Percentiles rank a stretch among this genome's conserved stretches.
Evolutionary conservation across 1,140 invertebrate species (phyloP).

Genomic region (Cotesia chilonis): DNA sequence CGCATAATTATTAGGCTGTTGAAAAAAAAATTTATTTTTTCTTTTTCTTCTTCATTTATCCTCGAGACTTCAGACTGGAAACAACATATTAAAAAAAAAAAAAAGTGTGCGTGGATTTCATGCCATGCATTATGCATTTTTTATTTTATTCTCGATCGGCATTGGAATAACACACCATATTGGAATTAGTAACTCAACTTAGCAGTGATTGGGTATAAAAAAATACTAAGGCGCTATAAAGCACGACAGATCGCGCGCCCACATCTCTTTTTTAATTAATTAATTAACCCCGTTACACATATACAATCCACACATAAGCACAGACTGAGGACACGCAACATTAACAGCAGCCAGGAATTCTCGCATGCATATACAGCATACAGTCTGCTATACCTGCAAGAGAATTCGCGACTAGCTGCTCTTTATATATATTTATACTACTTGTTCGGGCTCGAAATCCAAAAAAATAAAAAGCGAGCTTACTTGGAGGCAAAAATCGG

Average conservation of each 20-base stretch:
- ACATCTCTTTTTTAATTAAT: slow-evolving; percentile 33
- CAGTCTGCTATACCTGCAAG: slow-evolving; percentile 14
- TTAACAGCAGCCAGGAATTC: slow-evolving; percentile 17
- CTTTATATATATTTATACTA: neutral
- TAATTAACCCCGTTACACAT: slow-evolving; percentile 32
- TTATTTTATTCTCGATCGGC: too few species aligned
- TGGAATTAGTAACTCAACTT: neutral
- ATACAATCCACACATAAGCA: neutral
- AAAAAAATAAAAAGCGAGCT: slow-evolving; percentile 18
- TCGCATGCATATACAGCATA: neutral
- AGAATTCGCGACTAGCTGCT: neutral
- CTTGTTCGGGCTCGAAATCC: neutral
- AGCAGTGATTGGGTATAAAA: neutral
- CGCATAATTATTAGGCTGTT: too few species aligned
- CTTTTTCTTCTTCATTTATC: too few species aligned
- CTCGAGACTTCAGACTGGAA: too few species aligned
- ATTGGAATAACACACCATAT: too few species aligned
- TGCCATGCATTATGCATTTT: too few species aligned
- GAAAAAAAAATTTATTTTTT: too few species aligned
- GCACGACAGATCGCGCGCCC: slow-evolving; percentile 12
- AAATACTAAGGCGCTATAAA: slow-evolving; percentile 10
- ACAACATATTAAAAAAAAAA: too few species aligned
- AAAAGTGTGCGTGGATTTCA: too few species aligned
- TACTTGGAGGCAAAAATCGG: neutral
- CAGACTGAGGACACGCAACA: too few species aligned